A percentile compares a stretch with the other conserved stretches of the same genome.
Conservation (phyloP, 2,797 vertebrate species). For the Lepus oiostolus region DNA sequence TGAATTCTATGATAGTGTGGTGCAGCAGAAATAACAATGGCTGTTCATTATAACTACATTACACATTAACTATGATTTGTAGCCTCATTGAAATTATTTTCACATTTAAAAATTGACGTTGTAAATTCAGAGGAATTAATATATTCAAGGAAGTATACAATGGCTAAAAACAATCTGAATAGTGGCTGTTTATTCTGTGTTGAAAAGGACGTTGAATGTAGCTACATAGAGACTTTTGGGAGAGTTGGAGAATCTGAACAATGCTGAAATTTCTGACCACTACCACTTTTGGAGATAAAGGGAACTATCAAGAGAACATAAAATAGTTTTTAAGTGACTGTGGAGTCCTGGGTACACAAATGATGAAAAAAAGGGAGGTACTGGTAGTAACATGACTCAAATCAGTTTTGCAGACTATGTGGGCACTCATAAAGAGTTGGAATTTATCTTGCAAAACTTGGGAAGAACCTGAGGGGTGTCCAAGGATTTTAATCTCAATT, state of each 20-base stretch:
- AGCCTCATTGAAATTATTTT: background rate
- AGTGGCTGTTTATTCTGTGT: background rate
- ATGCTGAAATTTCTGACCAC: background rate
- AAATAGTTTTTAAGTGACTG: background rate
- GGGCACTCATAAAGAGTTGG: background rate
- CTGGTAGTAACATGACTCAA: background rate
- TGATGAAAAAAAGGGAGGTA: background rate
- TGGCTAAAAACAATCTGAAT: background rate
- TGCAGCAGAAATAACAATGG: background rate
- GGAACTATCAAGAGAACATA: background rate
- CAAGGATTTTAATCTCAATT: background rate
- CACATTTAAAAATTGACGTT: background rate
- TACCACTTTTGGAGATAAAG: background rate
- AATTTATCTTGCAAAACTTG: background rate
- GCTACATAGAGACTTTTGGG: background rate
- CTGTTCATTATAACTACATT: conserved; percentile 1
- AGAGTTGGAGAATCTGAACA: background rate
- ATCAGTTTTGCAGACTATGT: background rate
- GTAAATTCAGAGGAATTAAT: background rate
- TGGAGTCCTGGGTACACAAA: background rate
- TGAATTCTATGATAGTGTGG: background rate
- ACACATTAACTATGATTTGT: background rate
- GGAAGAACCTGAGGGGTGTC: background rate
- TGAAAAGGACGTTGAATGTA: background rate
- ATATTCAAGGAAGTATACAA: background rate